Base-by-base conservation (phyloP, 2,113 vertebrate species). In the Heloderma charlesbogerti region DNA sequence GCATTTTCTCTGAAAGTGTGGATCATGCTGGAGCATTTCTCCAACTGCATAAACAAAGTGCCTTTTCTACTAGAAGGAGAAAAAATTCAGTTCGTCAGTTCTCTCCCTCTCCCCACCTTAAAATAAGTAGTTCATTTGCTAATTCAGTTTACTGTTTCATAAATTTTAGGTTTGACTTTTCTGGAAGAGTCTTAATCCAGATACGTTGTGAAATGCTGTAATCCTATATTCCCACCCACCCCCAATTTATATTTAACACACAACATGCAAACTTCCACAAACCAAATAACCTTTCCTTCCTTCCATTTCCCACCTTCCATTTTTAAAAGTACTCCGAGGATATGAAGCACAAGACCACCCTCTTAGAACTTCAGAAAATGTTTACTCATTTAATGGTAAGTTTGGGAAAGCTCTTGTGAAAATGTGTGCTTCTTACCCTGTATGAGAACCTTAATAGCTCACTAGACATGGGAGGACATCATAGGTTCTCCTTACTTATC, bases 371-470 rank as follows among this genome's bases (percentile, higher is more conserved):
- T 87, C 99, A 99, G 96, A 99, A 99, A 97, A 99, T 99, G 99
- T 99, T 99, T 97, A 99, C 99, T 0, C 99, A 99, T 96, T 98
- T 99, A 93, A 99, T 99, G 99, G 99, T 99, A 97, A 93, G 97
- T 97, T 78, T 12, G 12, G 78, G 88, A 84, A 91, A 81, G 66
- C 0, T 1, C 72, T 77, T 88, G 1, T 63, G 37, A 45, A 88
- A 78, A 43, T 8, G 5, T 6, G 18, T 86, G 37, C n/a, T 54
- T 81, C 29, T 37, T 34, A 51, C 34, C 71, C 18, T 72, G 29
- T 48, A n/a, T n/a, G 29, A 37, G 9, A n/a, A n/a, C 20, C 43
- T 12, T 63, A 60, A 84, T 66, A 10, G n/a, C n/a, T 27, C 5
- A 4, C 12, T 37, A 66, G n/a, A 66, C 63, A 1, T 37, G n/a